Evolutionary conservation across 2,113 vertebrate species (phyloP), one percentile per base, ranked within the genome.

Genomic region (Boleophthalmus pectinirostris): DNA sequence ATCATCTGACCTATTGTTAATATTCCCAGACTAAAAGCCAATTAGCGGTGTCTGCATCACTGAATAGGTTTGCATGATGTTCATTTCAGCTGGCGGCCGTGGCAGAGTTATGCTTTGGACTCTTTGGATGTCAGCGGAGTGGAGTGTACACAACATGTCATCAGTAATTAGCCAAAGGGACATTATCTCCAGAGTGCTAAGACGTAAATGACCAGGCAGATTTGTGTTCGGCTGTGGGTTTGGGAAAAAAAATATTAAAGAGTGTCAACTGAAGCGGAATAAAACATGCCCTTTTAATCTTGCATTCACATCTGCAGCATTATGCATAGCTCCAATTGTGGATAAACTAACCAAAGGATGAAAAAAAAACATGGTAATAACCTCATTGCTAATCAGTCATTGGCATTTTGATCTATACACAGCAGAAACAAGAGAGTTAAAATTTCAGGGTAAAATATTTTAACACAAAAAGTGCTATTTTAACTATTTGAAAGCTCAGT

Each of bases 1-100:
- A 46, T 66, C 64, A 66, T 46, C 64, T 66, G 64, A 66, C 64
- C 64, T 66, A 66, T 66, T 66, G 64, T 66, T 66, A 66, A 66
- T 45, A 66, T 66, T 21, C 64, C 64, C 64, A 66, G 64, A 66
- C 64, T 66, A 66, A 66, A 66, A 66, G 64, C 64, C 64, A 66
- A 66, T 66, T 66, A 66, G 64, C 20, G 64, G 20, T 24, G 35
- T 66, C 35, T 66, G 64, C 43, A 66, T 45, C n/a, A 24, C 64
- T 45, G 64, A 66, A 66, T 45, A 64, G 60, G 60, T 64, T 64
- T 38, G 64, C 64, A 20, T 66, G 64, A 46, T 24, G 43, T 46
- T 66, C 25, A 38, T 38, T 64, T 35, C 14, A 23, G 64, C 20
- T 38, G 18, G 60, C 60, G 29, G 29, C 60, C 3, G 33, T 8